These are phyloP conservation scores for Ciona savignyi DNA, from an alignment of 23 tunicate species.

Conservation along the genomic window DNA sequence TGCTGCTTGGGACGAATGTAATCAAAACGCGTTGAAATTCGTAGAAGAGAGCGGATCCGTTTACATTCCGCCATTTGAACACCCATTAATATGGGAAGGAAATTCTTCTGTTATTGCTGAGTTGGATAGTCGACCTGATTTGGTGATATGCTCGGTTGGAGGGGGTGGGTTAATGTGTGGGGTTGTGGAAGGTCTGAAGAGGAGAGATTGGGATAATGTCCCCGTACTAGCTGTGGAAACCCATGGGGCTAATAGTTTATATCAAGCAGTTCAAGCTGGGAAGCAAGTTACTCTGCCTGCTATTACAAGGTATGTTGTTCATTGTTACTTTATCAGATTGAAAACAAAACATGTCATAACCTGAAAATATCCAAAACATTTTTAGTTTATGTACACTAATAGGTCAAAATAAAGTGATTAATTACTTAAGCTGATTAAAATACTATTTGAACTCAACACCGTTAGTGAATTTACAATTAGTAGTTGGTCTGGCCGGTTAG, in stretches of 20 bases:
- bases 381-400: no score
- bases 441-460: no score
- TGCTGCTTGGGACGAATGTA: constrained; percentile 84
- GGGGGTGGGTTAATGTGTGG: constrained; percentile 95
- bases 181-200: constrained; percentile 56
- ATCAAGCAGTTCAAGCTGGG: constrained; percentile 55
- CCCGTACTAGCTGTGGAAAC: constrained; percentile 92
- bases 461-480: no score
- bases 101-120: constrained; percentile 67
- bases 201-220: constrained; percentile 61
- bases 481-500: no score
- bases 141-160: constrained; percentile 81
- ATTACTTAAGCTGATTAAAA: no score
- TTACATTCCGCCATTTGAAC: constrained; percentile 82
- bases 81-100: constrained; percentile 84
- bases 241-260: constrained; percentile 73
- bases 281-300: constrained; percentile 67
- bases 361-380: no score
- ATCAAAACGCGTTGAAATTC: constrained; percentile 41
- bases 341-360: no score
- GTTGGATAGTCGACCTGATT: constrained; percentile 64
- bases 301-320: constrained; percentile 70
- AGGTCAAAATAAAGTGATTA: no score
- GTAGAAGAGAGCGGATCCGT: constrained; percentile 30
- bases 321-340: no score